These are phyloP conservation scores for Petrophora chlorosata DNA, from an alignment of 2,888 invertebrate species.

Conservation along the genomic window DNA sequence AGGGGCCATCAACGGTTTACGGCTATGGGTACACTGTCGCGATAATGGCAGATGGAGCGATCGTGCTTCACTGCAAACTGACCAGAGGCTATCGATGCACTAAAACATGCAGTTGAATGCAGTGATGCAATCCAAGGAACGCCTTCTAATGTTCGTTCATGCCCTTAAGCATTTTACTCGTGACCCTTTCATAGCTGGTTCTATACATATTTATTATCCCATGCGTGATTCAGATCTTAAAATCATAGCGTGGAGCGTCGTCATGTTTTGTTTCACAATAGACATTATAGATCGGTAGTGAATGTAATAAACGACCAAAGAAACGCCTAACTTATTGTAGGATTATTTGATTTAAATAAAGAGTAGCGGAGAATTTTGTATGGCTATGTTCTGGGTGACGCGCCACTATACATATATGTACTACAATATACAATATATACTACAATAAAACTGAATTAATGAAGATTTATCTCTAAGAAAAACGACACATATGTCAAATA, in stretches of 20 bases:
- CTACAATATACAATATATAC: no score
- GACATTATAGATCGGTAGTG: no score
- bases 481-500: no score
- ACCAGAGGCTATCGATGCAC: constrained; percentile 24
- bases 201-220: constrained; percentile 18
- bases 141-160: constrained; percentile 12
- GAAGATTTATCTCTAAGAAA: no score
- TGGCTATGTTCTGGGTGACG: no score
- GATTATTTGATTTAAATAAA: no score
- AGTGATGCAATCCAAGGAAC: constrained; percentile 13
- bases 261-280: constrained; percentile 26
- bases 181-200: constrained; percentile 10
- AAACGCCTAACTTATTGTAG: no score
- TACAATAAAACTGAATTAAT: no score
- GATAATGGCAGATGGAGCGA: constrained; percentile 23
- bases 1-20: constrained; percentile 49
- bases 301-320: no score
- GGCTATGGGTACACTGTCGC: constrained; percentile 46
- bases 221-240: constrained; percentile 21
- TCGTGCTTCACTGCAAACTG: constrained; percentile 24
- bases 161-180: constrained; percentile 13
- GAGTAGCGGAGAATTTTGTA: no score
- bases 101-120: constrained; percentile 20
- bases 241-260: neutral
- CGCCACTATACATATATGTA: no score